Base-by-base conservation (phyloP, 2,888 invertebrate species). In the Achlya flavicornis region DNA sequence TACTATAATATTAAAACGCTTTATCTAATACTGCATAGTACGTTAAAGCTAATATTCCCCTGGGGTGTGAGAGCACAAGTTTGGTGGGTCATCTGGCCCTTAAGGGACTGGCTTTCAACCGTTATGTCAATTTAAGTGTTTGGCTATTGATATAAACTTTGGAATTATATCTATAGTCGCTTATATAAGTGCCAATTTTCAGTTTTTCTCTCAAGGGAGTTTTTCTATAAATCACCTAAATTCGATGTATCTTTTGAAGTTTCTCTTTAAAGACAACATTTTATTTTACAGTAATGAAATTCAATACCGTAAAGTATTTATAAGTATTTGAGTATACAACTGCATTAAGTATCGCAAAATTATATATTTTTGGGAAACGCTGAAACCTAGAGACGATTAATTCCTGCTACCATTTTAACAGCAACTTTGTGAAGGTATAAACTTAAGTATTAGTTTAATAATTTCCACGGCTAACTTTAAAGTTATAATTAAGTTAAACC, bases 91-190 rank as follows among this genome's bases (percentile, higher is more conserved):
- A 48, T 53, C 53, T 19, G 1, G 53, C 53, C 8, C 53, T 4
- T 7, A 19, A 19, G 53, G 53, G 53, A 53, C 53, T 53, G 53
- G 53, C 53, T 16, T 53, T 53, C 53, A 19, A 8, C 53, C 19
- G 19, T 46, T 46, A n/a, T 19, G 19, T 53, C 53, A 53, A 16
- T 53, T 53, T 53, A 53, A 53, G 53, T 53, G 19, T 53, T 53
- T 53, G 19, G 14, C 48, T 48, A 48, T 48, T 48, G 48, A 53
- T 46, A 46, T 46, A 46, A 53, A 19, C 16, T 5, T n/a, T 48
- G 16, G 48, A 48, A 48, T 53, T 19, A 53, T 19, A 19, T 19
- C 19, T 53, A 53, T n/a, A 43, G 14, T n/a, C 12, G 12, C 3
- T 41, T 41, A 12, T 41, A 41, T 41, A 0, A 46, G 6, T 5